Percentiles rank a stretch among this genome's conserved stretches.
Conservation (phyloP, 2,113 vertebrate genomes). For the Pluvianellus socialis region DNA sequence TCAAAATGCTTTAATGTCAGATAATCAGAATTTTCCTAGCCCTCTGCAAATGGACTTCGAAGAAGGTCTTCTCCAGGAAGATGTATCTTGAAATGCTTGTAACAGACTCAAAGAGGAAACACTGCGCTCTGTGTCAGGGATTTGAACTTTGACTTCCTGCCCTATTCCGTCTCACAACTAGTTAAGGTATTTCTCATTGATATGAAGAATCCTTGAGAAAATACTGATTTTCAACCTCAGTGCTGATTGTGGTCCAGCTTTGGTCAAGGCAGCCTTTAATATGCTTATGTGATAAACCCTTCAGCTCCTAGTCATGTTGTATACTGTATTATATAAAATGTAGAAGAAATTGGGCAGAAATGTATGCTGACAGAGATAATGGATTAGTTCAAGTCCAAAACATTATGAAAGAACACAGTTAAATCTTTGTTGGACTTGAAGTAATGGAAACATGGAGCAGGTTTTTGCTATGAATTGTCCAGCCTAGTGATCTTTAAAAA, state of each 20-base stretch:
- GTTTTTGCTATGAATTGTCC: not conserved
- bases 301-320: not conserved
- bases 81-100: not conserved
- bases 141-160: not conserved
- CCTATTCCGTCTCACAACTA: not conserved
- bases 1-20: not conserved
- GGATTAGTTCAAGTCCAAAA: not conserved
- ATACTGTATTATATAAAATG: not conserved
- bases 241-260: not conserved
- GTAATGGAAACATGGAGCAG: not conserved
- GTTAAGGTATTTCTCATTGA: not conserved
- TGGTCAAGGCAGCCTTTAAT: not conserved
- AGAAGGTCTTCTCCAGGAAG: not conserved
- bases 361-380: not conserved
- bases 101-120: not conserved
- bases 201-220: not conserved
- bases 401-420: not conserved
- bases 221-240: not conserved
- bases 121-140: not conserved
- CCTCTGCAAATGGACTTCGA: not conserved
- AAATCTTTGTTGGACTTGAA: not conserved
- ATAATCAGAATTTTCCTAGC: not conserved
- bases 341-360: not conserved
- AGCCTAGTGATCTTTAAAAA: not conserved
- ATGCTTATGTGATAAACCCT: not conserved